Base-by-base conservation (phyloP, 1,140 invertebrate species). In the Phortica variegata region DNA sequence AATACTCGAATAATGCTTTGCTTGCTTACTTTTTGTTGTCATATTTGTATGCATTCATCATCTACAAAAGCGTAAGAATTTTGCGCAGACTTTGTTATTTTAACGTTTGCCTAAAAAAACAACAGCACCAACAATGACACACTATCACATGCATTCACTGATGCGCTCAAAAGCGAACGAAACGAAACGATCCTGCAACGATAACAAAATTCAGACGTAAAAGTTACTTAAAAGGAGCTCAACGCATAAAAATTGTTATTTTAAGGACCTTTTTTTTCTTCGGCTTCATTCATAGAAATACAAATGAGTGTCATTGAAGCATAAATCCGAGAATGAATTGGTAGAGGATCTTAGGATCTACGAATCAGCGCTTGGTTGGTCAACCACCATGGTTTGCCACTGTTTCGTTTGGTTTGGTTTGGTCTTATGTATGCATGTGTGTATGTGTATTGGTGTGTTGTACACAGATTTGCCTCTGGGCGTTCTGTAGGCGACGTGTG, bases 361-460 rank as follows among this genome's bases (percentile, higher is more conserved):
- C n/a, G n/a, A n/a, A n/a, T n/a, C n/a, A n/a, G n/a, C n/a, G n/a
- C n/a, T 58, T 60, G 51, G 38, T 58, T 63, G 65, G 63, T 62
- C 63, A 63, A 68, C 63, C 63, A 49, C 63, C 49, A 59, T 51
- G 63, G 63, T 54, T 68, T 63, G 58, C 63, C 60, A 55, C 60
- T 53, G 57, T 49, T 49, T 26, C 20, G 36, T 13, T 54, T 41
- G 20, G 15, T 43, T 32, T 56, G 34, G 45, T 33, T 32, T 20
- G 45, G 26, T 42, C 12, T n/a, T 18, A 7, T 19, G 17, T 20
- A 15, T 17, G 32, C 26, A 32, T 43, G 37, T 17, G 52, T 20
- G 54, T 51, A 47, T 57, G 54, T 18, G 23, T 52, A 49, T 61
- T 47, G 41, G n/a, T n/a, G 10, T 26, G 5, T 26, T 26, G 23